Evolutionary conservation across 2,797 vertebrate genomes (phyloP).

Genomic region (Ctenopoma multispine): DNA sequence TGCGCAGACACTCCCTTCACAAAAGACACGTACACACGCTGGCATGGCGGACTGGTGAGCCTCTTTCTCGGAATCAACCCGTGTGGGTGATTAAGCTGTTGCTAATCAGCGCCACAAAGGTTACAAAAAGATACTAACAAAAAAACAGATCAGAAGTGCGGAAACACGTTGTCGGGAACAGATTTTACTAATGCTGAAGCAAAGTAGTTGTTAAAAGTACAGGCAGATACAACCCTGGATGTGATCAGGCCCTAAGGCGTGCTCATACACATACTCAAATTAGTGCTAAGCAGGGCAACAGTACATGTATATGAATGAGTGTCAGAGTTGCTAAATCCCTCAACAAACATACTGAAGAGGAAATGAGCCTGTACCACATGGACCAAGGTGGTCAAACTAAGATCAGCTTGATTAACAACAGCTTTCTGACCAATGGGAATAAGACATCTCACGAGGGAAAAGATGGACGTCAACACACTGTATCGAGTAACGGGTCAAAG

Average conservation of each 20-base stretch:
- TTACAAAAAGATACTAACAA: conserved; percentile 31
- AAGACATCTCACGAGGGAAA: conserved; percentile 9
- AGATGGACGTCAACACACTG: conserved; percentile 47
- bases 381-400: conserved; percentile 52
- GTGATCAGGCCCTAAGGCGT: conserved; percentile 53
- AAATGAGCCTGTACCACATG: conserved; percentile 54
- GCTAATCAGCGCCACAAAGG: conserved; percentile 55
- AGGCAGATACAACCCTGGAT: conserved; percentile 64
- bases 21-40: conserved; percentile 51
- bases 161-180: conserved; percentile 32
- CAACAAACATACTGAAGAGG: conserved; percentile 40
- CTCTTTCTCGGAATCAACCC: conserved; percentile 66
- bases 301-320: conserved; percentile 24
- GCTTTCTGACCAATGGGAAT: conserved; percentile 24
- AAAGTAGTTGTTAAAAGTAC: conserved; percentile 51
- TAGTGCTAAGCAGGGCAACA: conserved; percentile 28
- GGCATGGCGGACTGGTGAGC: conserved; percentile 50
- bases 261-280: conserved; percentile 36
- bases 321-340: conserved; percentile 37
- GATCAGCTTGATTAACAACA: conserved; percentile 61
- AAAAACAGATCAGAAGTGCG: conserved; percentile 51
- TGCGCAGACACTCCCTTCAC: conserved; percentile 61
- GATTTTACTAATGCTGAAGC: conserved; percentile 51
- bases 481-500: conserved; percentile 55
- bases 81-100: conserved; percentile 60